Conservation (phyloP, 1,140 invertebrate genomes). For the Neuroterus valhalla region DNA sequence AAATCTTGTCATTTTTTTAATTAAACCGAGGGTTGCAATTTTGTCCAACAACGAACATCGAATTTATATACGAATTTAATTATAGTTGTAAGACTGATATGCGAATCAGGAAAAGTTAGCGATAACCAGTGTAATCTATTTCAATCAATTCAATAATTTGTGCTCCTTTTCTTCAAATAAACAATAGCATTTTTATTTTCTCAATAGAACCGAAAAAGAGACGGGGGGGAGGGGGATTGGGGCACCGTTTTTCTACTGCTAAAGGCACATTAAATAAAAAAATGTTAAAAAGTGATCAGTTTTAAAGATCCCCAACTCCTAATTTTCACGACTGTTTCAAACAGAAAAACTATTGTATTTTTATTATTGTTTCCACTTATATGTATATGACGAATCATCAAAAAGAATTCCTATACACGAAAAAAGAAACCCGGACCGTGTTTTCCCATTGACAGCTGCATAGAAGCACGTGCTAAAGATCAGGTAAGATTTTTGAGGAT, state of each 20-base stretch:
- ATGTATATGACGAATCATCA: constrained; percentile 15
- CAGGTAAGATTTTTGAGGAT: neutral
- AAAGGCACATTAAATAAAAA: neutral
- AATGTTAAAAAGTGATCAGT: neutral
- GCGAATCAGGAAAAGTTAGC: no score
- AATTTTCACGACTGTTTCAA: neutral
- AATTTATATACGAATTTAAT: no score
- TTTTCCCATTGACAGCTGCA: neutral
- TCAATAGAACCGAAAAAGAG: no score
- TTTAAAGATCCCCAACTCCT: neutral
- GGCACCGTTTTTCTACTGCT: neutral
- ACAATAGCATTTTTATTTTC: no score
- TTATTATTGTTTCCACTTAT: neutral
- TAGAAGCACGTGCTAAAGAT: constrained; percentile 20
- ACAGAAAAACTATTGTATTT: constrained; percentile 10
- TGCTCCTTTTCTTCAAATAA: no score
- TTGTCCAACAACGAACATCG: no score
- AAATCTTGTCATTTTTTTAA: no score
- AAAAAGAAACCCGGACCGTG: neutral
- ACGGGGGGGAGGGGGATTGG: no score
- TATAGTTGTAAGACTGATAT: no score
- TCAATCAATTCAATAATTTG: no score
- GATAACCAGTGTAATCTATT: no score
- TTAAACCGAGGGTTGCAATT: no score
- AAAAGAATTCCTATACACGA: neutral